Evolutionary conservation across 2,113 vertebrate genomes (phyloP).

Genomic region (Nycticryphes semicollaris): DNA sequence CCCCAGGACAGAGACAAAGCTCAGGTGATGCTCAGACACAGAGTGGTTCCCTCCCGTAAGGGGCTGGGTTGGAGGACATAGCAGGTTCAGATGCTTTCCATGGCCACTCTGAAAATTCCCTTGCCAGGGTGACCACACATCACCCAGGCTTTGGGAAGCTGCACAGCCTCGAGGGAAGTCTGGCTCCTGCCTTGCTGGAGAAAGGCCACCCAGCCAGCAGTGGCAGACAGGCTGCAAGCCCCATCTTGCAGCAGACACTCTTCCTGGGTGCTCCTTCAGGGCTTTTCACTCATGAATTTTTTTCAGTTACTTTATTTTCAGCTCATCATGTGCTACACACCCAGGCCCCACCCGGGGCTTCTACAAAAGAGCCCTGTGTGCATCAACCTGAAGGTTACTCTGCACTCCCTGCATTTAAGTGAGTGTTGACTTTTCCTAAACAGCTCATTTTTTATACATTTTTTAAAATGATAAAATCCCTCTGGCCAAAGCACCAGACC

Average conservation of each 20-base stretch:
- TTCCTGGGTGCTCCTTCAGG: background rate
- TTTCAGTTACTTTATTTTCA: background rate
- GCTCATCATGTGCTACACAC: background rate
- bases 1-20: background rate
- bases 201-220: background rate
- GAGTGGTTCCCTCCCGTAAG: background rate
- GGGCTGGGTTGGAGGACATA: background rate
- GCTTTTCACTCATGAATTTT: background rate
- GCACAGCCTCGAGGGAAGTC: background rate
- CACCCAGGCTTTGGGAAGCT: background rate
- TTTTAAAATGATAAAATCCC: background rate
- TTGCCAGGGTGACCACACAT: background rate
- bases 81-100: rapidly evolving
- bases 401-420: background rate
- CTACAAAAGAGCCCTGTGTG: background rate
- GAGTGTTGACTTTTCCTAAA: background rate
- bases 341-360: background rate
- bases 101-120: background rate
- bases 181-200: background rate
- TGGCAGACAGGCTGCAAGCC: background rate
- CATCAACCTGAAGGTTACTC: background rate
- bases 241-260: background rate
- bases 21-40: background rate
- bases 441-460: background rate
- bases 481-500: background rate